Evolutionary conservation across 1,140 invertebrate genomes (phyloP), one percentile per base, ranked within the genome.

Genomic region (Lasaia peninsularis): DNA sequence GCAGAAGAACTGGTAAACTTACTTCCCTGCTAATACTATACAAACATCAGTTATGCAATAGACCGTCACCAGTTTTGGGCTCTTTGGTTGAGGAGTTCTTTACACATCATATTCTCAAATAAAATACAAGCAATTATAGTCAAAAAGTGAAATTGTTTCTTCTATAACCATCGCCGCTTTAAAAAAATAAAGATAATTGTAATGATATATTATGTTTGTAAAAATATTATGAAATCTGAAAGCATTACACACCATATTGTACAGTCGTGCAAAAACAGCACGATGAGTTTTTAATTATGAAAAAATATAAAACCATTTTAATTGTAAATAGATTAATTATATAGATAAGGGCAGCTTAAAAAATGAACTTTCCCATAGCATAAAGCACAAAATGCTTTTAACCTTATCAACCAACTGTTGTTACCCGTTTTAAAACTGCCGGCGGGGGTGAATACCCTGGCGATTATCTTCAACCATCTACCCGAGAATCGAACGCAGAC

Each of bases 371-470:
- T 40, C 37, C 37, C 37, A 40, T 40, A 14, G 18, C 14, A 16
- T 40, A 40, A 40, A 40, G 37, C 37, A 40, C 37, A 16, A 40
- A 40, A 40, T 40, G 37, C 37, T 40, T 40, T 40, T 40, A 40
- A 16, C 37, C 14, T 40, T 40, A 40, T 40, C 37, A 18, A 16
- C 16, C 37, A 40, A 16, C 33, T 35, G 18, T 35, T 53, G 34
- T 12, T 8, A 33, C 34, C 31, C 31, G 51, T 33, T 52, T 52
- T 18, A 49, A 49, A 49, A 8, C 48, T 49, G 48, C 12, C 16
- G 24, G 48, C 48, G 51, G 32, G 51, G 51, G 51, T 52, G 51
- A 52, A 52, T 52, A 52, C 51, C 51, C 51, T 52, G 11, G 11
- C 12, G 12, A 12, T 24, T 51, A 51, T 51, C 49, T 51, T n/a